Base-by-base conservation (phyloP, 2,797 vertebrate genomes). In the Mormyrus hasselquistii region DNA sequence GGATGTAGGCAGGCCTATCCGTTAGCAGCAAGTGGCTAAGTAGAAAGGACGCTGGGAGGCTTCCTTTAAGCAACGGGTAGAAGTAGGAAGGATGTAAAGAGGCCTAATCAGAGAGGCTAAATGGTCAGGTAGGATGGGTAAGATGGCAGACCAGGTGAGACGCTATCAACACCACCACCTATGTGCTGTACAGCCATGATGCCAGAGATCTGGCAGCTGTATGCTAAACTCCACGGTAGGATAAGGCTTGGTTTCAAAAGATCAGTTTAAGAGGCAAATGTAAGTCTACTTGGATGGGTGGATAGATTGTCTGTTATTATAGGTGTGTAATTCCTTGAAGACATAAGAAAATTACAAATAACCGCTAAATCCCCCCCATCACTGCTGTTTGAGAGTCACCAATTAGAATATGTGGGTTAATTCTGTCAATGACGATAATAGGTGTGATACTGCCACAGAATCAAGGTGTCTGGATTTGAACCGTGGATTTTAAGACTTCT, bases 321-420 rank as follows among this genome's bases (percentile, higher is more conserved):
- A 85, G 41, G 41, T 38, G 55, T 14, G 10, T 44, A 49, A 59
- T 49, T n/a, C 76, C 52, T 50, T 57, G 8, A 59, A 57, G 47
- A 73, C 41, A 19, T 14, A 41, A 57, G 16, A 47, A 62, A 55
- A 52, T 86, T 29, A 86, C 83, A 86, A 84, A 86, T 19, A 57
- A 34, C 12, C 25, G 29, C 44, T 41, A 52, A 86, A 38, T 9
- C 62, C 29, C 49, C 62, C 49, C 62, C 47, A 89, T n/a, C 73
- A 52, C 85, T 89, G n/a, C 50, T 25, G 88, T 90, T 86, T 62
- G 59, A 25, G 7, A 52, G 82, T 88, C 50, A 41, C 12, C 38
- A 25, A 41, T 65, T n/a, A 9, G 50, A 88, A 88, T 47, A 55
- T 86, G 29, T 85, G 52, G 19, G 62, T 7, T 62, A 65, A 25